These are phyloP conservation scores for Drosophila ochracea DNA, from an alignment of 2,888 invertebrate species.

Conservation along the genomic window DNA sequence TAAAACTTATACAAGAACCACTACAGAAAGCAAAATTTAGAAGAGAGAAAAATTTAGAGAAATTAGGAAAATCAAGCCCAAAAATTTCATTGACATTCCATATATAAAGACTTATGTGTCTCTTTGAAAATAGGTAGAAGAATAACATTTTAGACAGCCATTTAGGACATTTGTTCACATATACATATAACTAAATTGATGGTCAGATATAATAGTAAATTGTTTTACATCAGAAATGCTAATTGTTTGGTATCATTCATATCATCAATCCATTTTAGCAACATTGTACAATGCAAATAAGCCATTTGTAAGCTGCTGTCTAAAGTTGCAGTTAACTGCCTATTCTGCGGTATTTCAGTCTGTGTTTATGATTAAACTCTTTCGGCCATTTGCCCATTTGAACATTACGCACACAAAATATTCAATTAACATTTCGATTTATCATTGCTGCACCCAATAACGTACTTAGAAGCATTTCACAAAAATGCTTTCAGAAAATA, in stretches of 20 bases:
- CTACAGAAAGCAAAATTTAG: no score
- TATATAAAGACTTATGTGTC: not conserved
- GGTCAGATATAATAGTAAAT: constrained; percentile 2
- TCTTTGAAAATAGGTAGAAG: no score
- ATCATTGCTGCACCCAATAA: constrained; percentile 37
- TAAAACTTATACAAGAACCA: not conserved
- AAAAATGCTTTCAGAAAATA: constrained; percentile 17
- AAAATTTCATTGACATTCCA: not conserved
- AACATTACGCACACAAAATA: constrained; percentile 20
- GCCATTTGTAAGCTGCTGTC: constrained; percentile 1
- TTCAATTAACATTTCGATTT: constrained; percentile 54
- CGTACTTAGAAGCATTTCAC: constrained; percentile 32
- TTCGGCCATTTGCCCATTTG: constrained; percentile 12
- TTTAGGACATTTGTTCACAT: not conserved
- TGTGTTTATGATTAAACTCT: constrained; percentile 5
- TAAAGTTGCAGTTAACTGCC: not conserved
- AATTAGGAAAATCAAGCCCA: not conserved
- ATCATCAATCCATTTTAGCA: constrained; percentile 13
- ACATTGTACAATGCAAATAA: not conserved
- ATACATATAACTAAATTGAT: constrained; percentile 3
- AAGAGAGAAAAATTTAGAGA: no score
- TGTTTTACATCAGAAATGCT: constrained; percentile 2
- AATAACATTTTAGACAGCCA: not conserved
- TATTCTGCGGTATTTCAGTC: constrained; percentile 1
- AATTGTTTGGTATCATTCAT: constrained; percentile 3